Conservation (phyloP, 2,113 vertebrate genomes). For the Carassius gibelio region DNA sequence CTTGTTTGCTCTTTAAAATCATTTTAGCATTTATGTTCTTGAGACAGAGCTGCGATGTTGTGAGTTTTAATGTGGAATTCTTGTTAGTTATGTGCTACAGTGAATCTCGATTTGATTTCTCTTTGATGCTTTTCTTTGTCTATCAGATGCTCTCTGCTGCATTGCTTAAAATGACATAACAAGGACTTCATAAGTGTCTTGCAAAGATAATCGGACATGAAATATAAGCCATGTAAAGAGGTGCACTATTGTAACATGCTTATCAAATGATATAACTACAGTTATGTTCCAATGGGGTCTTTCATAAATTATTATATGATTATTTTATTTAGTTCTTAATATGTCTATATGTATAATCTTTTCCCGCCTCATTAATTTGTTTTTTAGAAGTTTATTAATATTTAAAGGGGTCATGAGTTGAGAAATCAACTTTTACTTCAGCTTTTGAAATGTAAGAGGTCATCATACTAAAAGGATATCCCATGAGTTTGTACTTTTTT, state of each 20-base stretch:
- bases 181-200: slow-evolving; percentile 17
- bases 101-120: slow-evolving; percentile 37
- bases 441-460: no score
- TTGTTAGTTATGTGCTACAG: slow-evolving; percentile 30
- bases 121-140: slow-evolving; percentile 40
- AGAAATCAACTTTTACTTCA: no score
- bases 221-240: not conserved
- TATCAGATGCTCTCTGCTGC: slow-evolving; percentile 21
- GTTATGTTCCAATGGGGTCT: not conserved
- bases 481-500: no score
- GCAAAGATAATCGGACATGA: not conserved
- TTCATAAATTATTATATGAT: no score
- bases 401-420: no score
- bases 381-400: no score
- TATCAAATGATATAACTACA: not conserved
- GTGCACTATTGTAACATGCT: not conserved
- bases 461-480: no score
- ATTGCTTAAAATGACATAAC: slow-evolving; percentile 15
- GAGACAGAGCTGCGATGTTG: slow-evolving; percentile 3
- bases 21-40: slow-evolving; percentile 39
- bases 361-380: no score
- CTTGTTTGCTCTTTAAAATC: slow-evolving; percentile 33
- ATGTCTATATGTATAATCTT: no score
- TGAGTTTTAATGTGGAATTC: slow-evolving; percentile 48
- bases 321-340: no score